Evolutionary conservation across 2,113 vertebrate species (phyloP).

Genomic region (Synodontis membranacea): DNA sequence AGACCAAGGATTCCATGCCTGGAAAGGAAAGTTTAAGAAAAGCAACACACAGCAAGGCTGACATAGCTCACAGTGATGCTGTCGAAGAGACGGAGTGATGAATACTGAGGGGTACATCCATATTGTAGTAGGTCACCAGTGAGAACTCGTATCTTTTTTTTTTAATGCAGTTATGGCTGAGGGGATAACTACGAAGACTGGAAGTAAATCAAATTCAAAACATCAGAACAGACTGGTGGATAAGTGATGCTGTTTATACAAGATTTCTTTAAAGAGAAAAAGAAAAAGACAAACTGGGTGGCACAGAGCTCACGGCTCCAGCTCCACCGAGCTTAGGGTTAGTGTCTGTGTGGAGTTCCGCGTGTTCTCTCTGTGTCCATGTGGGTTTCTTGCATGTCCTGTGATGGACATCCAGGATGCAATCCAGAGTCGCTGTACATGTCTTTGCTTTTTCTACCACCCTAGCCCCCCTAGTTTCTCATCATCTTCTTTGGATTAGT

Average conservation of each 20-base stretch:
- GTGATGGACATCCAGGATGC: neutral
- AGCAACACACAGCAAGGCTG: neutral
- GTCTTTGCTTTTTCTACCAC: too few species aligned
- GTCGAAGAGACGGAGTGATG: neutral
- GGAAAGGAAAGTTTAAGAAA: slow-evolving; percentile 18
- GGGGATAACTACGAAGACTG: neutral
- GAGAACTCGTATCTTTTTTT: neutral
- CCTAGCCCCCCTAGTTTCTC: too few species aligned
- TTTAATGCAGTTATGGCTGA: neutral
- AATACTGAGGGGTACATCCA: neutral
- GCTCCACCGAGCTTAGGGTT: neutral
- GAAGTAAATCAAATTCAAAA: neutral
- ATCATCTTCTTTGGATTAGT: too few species aligned
- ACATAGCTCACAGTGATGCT: neutral
- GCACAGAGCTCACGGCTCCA: neutral
- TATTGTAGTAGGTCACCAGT: neutral
- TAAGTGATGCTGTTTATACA: neutral
- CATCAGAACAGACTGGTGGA: neutral
- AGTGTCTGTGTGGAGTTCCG: neutral
- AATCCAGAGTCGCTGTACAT: too few species aligned
- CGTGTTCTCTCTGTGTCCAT: neutral
- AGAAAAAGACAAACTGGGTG: neutral
- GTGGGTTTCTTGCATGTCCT: neutral
- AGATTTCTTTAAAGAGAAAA: neutral
- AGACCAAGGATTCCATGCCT: neutral